Evolutionary conservation across 2,797 vertebrate genomes (phyloP).

Genomic region (Antrozous pallidus): DNA sequence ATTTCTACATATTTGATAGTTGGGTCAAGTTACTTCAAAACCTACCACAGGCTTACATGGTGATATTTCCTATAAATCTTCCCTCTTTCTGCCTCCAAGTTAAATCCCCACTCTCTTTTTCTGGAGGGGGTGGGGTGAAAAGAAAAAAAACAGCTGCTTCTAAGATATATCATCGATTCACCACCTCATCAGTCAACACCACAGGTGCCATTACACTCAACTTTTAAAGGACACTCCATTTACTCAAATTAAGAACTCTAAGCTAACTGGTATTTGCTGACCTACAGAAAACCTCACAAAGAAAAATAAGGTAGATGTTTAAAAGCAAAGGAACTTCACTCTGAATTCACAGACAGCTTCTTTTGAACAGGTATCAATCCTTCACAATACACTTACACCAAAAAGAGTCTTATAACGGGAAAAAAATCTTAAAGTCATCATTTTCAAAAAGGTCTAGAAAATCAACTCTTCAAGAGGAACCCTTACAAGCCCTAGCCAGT

Average conservation of each 20-base stretch:
- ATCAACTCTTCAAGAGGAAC: neutral
- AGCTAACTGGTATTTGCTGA: neutral
- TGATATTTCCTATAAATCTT: neutral
- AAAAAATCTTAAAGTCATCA: neutral
- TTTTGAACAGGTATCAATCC: neutral
- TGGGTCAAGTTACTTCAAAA: slow-evolving; percentile 34
- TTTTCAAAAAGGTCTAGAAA: neutral
- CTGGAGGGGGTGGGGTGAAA: neutral
- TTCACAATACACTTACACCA: neutral
- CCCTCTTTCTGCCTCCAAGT: neutral
- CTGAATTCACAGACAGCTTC: neutral
- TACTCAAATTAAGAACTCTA: slow-evolving; percentile 27
- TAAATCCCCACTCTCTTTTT: neutral
- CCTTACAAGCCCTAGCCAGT: neutral
- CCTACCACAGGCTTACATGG: neutral
- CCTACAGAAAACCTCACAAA: neutral
- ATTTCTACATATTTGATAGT: neutral
- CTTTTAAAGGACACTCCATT: slow-evolving; percentile 40
- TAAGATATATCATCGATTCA: neutral
- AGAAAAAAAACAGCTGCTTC: neutral
- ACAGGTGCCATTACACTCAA: neutral
- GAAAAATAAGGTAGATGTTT: neutral
- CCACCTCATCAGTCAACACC: neutral
- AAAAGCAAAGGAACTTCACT: neutral
- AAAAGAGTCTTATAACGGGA: neutral